These are phyloP conservation scores for Galago senegalensis DNA, from an alignment of 2,797 vertebrate genomes.

Conservation along the genomic window DNA sequence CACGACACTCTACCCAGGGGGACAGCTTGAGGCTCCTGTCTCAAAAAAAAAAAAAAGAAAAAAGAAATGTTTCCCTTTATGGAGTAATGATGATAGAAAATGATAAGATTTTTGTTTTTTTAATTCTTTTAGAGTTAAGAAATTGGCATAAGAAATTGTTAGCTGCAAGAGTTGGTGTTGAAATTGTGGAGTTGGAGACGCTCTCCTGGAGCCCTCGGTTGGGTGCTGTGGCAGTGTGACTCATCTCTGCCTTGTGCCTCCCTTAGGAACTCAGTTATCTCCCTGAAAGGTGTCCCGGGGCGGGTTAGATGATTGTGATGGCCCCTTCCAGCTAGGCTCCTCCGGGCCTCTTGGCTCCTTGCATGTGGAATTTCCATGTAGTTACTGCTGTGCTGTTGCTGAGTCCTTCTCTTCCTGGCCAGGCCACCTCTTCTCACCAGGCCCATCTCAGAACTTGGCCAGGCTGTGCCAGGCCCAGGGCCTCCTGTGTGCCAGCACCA, in stretches of 20 bases:
- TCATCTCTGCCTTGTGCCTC: conserved; percentile 53
- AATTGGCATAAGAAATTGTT: conserved; percentile 33
- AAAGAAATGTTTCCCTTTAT: neutral
- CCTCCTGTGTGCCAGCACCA: neutral
- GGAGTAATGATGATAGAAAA: neutral
- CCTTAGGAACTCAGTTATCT: conserved; percentile 70
- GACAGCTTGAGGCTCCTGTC: no score
- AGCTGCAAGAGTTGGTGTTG: conserved; percentile 8
- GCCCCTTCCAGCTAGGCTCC: conserved; percentile 27
- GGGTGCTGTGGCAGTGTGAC: conserved; percentile 5
- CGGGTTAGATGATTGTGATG: neutral
- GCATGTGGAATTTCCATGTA: conserved; percentile 12
- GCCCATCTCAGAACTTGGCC: neutral
- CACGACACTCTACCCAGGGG: no score
- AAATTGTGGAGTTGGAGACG: neutral
- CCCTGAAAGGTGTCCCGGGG: conserved; percentile 36
- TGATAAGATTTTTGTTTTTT: neutral
- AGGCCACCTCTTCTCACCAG: neutral
- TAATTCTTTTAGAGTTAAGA: neutral
- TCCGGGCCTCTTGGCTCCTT: neutral
- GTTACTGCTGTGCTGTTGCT: neutral
- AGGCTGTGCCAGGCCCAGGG: neutral
- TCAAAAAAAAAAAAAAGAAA: no score
- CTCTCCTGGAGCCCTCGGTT: neutral
- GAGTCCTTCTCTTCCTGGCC: neutral